These are phyloP conservation scores for Actinostola sp. DNA, from an alignment of 92 coral and sea anemone genomes.

Conservation along the genomic window DNA sequence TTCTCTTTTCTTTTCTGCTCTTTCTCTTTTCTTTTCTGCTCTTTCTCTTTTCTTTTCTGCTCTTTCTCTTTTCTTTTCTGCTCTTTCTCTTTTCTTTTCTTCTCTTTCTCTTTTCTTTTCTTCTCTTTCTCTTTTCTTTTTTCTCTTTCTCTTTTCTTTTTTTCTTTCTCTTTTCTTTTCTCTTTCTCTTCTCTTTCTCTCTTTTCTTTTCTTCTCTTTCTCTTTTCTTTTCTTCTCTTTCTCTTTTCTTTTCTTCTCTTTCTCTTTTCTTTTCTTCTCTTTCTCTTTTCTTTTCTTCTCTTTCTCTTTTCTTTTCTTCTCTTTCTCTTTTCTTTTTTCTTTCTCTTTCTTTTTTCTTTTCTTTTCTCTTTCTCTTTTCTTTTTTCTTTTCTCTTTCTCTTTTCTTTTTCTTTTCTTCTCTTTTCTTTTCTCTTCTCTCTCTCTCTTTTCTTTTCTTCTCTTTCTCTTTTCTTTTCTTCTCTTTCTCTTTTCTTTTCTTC, in stretches of 20 bases:
- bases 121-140: not conserved
- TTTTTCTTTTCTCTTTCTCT: not conserved
- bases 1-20: not conserved
- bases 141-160: not conserved
- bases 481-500: not conserved
- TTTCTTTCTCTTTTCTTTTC: not conserved
- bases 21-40: not conserved
- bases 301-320: no score
- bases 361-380: no score
- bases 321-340: not conserved
- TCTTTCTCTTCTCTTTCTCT: not conserved
- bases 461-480: not conserved
- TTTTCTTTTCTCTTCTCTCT: not conserved
- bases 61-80: no score
- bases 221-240: not conserved
- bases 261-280: no score
- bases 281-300: no score
- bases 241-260: no score
- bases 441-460: not conserved
- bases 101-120: not conserved
- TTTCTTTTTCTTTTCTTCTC: not conserved
- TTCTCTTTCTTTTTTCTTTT: no score
- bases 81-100: not conserved
- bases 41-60: no score
- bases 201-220: not conserved